Percentiles rank a stretch among this genome's conserved stretches.
Conservation (phyloP, 2,888 invertebrate genomes). For the Pyrocoelia pectoralis region DNA sequence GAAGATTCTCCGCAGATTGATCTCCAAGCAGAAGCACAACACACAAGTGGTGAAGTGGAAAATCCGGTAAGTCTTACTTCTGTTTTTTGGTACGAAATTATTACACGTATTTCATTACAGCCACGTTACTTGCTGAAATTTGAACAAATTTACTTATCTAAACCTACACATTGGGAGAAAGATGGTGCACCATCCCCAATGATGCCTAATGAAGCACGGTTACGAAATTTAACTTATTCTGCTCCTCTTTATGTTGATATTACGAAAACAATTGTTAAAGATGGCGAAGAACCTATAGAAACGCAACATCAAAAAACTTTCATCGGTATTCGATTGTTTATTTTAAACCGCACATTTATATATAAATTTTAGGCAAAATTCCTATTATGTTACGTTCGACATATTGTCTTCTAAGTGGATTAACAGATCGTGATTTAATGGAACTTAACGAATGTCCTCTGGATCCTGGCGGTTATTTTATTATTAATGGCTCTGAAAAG, state of each 20-base stretch:
- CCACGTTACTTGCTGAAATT: slow-evolving; percentile 94
- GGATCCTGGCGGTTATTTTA: slow-evolving; percentile 99
- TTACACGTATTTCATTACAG: slow-evolving; percentile 52
- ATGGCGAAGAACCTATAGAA: slow-evolving; percentile 88
- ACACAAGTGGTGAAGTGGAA: slow-evolving; percentile 92
- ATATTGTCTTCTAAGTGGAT: slow-evolving; percentile 92
- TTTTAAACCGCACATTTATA: neutral
- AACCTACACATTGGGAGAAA: slow-evolving; percentile 99
- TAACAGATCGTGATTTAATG: slow-evolving; percentile 98
- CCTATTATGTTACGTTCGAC: slow-evolving; percentile 99
- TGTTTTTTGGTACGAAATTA: neutral
- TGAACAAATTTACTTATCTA: slow-evolving; percentile 98
- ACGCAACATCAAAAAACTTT: slow-evolving; percentile 80
- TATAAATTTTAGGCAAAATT: slow-evolving; percentile 75
- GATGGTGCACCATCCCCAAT: slow-evolving; percentile 99
- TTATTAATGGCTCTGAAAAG: slow-evolving; percentile 97
- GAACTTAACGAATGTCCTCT: slow-evolving; percentile 99
- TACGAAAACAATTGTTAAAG: slow-evolving; percentile 93
- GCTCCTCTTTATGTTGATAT: slow-evolving; percentile 99
- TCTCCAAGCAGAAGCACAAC: slow-evolving; percentile 96
- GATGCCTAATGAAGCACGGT: slow-evolving; percentile 99
- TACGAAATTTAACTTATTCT: slow-evolving; percentile 96
- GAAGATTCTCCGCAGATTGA: slow-evolving; percentile 99
- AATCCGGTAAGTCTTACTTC: slow-evolving; percentile 67
- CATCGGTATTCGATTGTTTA: slow-evolving; percentile 61